phyloP scores from a whole-genome alignment of 2,113 vertebrate species.

The Myotis davidii region DNA sequence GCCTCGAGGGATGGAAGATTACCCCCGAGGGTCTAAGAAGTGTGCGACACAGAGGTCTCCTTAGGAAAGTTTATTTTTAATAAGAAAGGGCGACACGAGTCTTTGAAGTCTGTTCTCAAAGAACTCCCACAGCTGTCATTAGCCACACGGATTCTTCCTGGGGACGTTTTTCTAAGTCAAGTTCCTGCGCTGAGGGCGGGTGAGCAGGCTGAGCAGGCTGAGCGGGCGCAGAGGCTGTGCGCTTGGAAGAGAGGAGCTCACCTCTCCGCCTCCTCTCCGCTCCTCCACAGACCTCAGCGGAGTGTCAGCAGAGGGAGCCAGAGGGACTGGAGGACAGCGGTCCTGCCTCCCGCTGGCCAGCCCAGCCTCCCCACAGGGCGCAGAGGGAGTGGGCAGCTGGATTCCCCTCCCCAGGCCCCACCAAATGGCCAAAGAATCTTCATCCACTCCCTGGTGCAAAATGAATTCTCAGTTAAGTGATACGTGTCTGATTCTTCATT shows the following conservation, averaged over 20 bases:
- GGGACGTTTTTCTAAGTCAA: not conserved
- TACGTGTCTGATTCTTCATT: not conserved
- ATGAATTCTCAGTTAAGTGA: not conserved
- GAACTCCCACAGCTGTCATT: not conserved
- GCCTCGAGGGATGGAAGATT: not conserved
- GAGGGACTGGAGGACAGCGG: not conserved
- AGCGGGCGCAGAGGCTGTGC: rapidly evolving
- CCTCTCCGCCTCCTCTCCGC: no score
- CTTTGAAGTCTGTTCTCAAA: not conserved
- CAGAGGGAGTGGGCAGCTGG: not conserved
- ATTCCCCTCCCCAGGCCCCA: not conserved
- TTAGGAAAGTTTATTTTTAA: not conserved
- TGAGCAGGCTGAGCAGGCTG: no score
- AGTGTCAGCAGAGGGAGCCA: constrained; percentile 68
- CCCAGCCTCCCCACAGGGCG: not conserved
- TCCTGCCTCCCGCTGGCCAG: not conserved
- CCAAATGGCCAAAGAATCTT: not conserved
- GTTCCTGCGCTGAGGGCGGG: not conserved
- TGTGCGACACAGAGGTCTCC: rapidly evolving
- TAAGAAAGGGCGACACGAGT: not conserved
- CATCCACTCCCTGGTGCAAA: not conserved
- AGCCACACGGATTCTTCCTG: not conserved
- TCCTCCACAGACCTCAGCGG: not conserved
- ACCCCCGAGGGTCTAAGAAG: rapidly evolving
- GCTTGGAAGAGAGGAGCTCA: not conserved